Percentiles rank a stretch among this genome's conserved stretches.
Evolutionary conservation across 2,113 vertebrate genomes (phyloP).

Genomic region (Salvelinus sp.): DNA sequence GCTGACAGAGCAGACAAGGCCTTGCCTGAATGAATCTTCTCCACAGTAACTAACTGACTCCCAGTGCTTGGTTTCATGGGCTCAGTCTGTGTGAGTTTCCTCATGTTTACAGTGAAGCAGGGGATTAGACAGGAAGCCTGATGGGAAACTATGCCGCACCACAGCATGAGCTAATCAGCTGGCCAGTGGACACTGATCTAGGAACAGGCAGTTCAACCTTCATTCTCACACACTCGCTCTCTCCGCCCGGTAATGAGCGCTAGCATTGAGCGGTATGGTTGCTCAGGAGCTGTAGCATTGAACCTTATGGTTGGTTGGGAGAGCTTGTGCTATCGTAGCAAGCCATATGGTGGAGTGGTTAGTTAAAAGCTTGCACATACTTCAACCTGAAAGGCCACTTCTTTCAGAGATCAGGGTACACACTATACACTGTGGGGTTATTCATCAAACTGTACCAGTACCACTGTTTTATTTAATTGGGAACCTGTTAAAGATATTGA

Average conservation of each 20-base stretch:
- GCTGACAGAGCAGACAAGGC: neutral
- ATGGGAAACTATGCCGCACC: neutral
- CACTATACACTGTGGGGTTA: neutral
- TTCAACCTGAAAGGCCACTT: constrained; percentile 5
- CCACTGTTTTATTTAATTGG: neutral
- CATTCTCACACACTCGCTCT: neutral
- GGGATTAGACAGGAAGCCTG: neutral
- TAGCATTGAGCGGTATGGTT: neutral
- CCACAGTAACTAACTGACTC: neutral
- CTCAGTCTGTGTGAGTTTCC: neutral
- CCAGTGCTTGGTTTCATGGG: neutral
- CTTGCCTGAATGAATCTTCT: neutral
- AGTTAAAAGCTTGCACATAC: constrained; percentile 14
- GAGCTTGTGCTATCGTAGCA: neutral
- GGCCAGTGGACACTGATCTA: neutral
- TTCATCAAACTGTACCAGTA: neutral
- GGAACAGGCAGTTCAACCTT: neutral
- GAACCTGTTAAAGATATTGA: neutral
- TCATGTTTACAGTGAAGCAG: neutral
- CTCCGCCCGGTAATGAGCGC: neutral
- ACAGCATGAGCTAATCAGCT: constrained; percentile 3
- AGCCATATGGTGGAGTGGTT: constrained; percentile 6
- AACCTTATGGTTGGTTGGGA: constrained; percentile 9
- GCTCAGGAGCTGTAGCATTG: neutral
- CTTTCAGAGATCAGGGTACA: neutral